These are phyloP conservation scores for Herpailurus yagouaroundi DNA, from an alignment of 2,113 vertebrate species.

Conservation along the genomic window DNA sequence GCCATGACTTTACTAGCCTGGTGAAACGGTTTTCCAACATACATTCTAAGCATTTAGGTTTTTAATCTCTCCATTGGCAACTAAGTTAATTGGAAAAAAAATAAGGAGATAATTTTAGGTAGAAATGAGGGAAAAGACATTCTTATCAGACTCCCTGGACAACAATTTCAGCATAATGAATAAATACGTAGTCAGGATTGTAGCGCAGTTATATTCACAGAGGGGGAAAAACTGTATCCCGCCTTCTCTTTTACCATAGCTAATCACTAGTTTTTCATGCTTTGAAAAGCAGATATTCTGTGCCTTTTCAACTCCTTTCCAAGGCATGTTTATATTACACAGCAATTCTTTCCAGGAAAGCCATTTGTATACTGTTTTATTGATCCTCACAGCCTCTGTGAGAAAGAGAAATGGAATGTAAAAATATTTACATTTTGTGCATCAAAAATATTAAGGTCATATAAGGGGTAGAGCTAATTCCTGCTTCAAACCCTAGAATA, in stretches of 20 bases:
- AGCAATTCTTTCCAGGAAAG: constrained; percentile 61
- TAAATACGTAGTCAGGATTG: not conserved
- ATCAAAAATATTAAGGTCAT: constrained; percentile 16
- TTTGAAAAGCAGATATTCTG: constrained; percentile 49
- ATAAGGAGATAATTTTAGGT: not conserved
- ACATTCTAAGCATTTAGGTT: not conserved
- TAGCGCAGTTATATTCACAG: not conserved
- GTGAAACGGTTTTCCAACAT: not conserved
- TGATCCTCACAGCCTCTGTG: constrained; percentile 28
- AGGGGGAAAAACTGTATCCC: not conserved
- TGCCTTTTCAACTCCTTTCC: constrained; percentile 56
- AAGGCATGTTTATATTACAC: constrained; percentile 53
- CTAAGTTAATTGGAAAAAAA: not conserved
- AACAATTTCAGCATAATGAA: constrained; percentile 3
- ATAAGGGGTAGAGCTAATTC: not conserved
- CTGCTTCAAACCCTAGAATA: not conserved
- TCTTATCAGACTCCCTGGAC: not conserved
- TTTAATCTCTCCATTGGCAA: not conserved
- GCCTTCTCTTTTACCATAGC: constrained; percentile 53
- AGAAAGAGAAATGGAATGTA: constrained; percentile 1
- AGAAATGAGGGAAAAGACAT: not conserved
- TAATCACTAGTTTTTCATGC: constrained; percentile 72
- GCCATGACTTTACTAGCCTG: not conserved
- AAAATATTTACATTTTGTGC: constrained; percentile 34
- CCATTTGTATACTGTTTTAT: constrained; percentile 42